A percentile compares a stretch with the other conserved stretches of the same genome.
phyloP scores from a whole-genome alignment of 2,888 invertebrate species.

The Epiblema foenella region DNA sequence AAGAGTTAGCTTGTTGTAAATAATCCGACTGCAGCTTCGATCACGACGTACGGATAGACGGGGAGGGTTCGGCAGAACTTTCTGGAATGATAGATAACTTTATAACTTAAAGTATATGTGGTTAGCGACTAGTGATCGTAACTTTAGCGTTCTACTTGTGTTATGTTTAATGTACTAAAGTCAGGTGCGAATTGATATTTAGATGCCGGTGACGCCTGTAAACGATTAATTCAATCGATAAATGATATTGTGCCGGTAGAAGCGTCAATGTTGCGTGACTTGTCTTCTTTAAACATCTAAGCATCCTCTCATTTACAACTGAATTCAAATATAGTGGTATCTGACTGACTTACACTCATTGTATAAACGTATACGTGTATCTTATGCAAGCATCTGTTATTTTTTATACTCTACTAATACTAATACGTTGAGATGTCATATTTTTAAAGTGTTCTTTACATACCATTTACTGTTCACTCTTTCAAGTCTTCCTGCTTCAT shows the following conservation, averaged over 20 bases:
- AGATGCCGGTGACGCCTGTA: background rate
- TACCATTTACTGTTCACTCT: conserved; percentile 56
- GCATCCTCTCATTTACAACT: conserved; percentile 10
- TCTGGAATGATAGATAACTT: conserved; percentile 25
- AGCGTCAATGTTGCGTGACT: background rate
- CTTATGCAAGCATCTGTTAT: conserved; percentile 34
- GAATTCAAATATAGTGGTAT: conserved; percentile 11
- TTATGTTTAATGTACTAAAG: conserved; percentile 13
- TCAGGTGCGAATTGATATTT: background rate
- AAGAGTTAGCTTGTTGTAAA: conserved; percentile 58
- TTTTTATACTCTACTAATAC: conserved; percentile 34
- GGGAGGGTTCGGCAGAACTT: conserved; percentile 20
- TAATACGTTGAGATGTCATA: conserved; percentile 42
- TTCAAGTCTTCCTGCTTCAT: conserved; percentile 55
- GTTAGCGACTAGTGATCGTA: conserved; percentile 21
- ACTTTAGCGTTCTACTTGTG: conserved; percentile 23
- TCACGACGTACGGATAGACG: conserved; percentile 36
- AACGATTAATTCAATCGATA: background rate
- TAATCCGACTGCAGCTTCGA: conserved; percentile 68
- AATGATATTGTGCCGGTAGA: background rate
- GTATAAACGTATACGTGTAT: conserved; percentile 40
- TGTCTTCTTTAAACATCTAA: conserved; percentile 10
- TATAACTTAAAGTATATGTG: conserved; percentile 12
- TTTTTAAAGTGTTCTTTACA: conserved; percentile 50
- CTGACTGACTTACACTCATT: conserved; percentile 35